phyloP scores from a whole-genome alignment of 2,797 vertebrate genomes.

The Enteromius treurensis region DNA sequence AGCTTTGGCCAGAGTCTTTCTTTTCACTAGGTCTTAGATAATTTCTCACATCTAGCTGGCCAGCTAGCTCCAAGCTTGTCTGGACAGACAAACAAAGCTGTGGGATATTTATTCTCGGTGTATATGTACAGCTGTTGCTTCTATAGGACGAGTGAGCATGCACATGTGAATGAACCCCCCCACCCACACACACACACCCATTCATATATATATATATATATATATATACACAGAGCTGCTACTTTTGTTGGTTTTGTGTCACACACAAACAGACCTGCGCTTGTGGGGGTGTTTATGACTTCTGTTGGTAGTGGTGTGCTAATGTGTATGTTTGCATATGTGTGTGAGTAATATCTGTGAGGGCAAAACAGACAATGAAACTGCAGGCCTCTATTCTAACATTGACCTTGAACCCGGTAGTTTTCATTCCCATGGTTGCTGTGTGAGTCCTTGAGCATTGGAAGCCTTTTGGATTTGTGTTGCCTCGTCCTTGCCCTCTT shows the following conservation, averaged over 20 bases:
- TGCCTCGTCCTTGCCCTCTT: slow-evolving; percentile 16
- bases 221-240: background rate
- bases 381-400: slow-evolving; percentile 83
- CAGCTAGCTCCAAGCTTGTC: slow-evolving; percentile 46
- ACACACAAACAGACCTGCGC: slow-evolving; percentile 15
- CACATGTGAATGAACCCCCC: slow-evolving; percentile 2
- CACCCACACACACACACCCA: background rate
- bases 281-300: slow-evolving; percentile 17
- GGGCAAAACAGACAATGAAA: slow-evolving; percentile 78
- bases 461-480: slow-evolving; percentile 20
- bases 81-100: slow-evolving; percentile 38
- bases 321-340: slow-evolving; percentile 46
- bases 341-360: slow-evolving; percentile 55
- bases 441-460: slow-evolving; percentile 61
- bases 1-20: slow-evolving; percentile 45
- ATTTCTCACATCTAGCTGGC: slow-evolving; percentile 53
- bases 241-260: slow-evolving; percentile 31
- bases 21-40: slow-evolving; percentile 60
- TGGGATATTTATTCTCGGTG: slow-evolving; percentile 53
- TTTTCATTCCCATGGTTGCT: slow-evolving; percentile 81
- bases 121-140: slow-evolving; percentile 49
- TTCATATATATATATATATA: background rate
- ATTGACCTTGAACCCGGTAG: slow-evolving; percentile 84
- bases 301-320: slow-evolving; percentile 6
- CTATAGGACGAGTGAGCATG: slow-evolving; percentile 17